Evolutionary conservation across 1,140 invertebrate genomes (phyloP).

Genomic region (Ptiloglossa arizonensis): DNA sequence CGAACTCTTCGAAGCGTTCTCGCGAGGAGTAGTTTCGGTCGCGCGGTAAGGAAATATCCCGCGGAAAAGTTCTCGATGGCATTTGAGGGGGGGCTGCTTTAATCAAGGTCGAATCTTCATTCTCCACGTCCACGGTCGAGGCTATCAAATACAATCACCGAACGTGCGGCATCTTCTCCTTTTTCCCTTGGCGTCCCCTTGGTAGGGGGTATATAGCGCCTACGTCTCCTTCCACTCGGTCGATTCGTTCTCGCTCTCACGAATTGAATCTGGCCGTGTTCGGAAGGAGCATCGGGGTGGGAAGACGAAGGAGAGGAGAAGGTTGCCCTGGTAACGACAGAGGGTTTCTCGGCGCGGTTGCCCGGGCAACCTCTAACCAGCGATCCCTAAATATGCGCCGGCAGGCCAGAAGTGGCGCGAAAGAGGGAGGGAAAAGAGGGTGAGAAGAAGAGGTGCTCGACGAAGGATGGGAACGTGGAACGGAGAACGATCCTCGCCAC

Average conservation of each 20-base stretch:
- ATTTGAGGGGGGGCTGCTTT: conserved; percentile 28
- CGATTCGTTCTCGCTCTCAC: conserved; percentile 64
- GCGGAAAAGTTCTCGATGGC: conserved; percentile 9
- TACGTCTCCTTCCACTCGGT: conserved; percentile 23
- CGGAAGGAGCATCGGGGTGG: conserved; percentile 21
- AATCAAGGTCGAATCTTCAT: conserved; percentile 66
- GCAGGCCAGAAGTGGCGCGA: conserved; percentile 50
- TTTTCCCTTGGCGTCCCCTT: conserved; percentile 22
- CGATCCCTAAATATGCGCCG: conserved; percentile 65
- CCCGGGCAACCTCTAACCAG: conserved; percentile 73
- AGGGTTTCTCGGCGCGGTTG: conserved; percentile 72
- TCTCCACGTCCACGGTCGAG: conserved; percentile 55
- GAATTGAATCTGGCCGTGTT: conserved; percentile 61
- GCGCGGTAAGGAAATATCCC: not conserved
- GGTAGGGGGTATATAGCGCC: not conserved
- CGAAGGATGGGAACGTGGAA: conserved; percentile 11
- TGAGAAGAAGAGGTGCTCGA: conserved; percentile 42
- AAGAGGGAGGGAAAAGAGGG: conserved; percentile 41
- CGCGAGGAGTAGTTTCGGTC: too few relatives aligned
- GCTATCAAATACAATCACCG: conserved; percentile 70
- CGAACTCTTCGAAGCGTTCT: not conserved
- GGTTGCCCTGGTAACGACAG: conserved; percentile 77
- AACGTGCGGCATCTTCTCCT: conserved; percentile 49
- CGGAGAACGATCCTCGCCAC: not conserved
- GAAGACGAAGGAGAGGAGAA: conserved; percentile 58